A percentile compares a stretch with the other conserved stretches of the same genome.
Conservation (phyloP, 2,888 invertebrate species). For the Noctua fimbriata region DNA sequence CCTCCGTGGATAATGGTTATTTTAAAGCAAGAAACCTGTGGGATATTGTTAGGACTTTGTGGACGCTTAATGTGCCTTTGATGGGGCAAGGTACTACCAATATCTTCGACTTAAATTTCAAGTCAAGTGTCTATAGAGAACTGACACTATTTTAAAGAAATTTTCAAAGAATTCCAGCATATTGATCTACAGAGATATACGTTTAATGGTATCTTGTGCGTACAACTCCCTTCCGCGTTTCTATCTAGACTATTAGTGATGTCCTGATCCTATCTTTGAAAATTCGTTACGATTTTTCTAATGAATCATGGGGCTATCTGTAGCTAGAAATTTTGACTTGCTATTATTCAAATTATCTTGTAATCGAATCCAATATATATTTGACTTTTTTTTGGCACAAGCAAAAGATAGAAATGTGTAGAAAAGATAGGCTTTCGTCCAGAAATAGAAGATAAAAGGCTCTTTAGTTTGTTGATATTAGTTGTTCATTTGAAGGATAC, state of each 20-base stretch:
- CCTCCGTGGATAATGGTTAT: too few relatives aligned
- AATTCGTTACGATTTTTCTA: background rate
- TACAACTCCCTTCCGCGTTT: background rate
- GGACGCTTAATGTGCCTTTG: too few relatives aligned
- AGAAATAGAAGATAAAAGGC: background rate
- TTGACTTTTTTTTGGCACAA: background rate
- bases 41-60: too few relatives aligned
- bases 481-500: background rate
- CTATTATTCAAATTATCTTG: background rate
- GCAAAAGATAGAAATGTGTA: background rate
- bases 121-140: background rate
- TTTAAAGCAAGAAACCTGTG: too few relatives aligned
- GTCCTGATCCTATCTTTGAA: background rate
- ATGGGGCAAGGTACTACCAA: too few relatives aligned
- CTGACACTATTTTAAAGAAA: background rate
- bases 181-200: background rate
- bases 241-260: background rate
- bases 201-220: background rate
- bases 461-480: background rate
- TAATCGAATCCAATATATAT: background rate
- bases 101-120: background rate
- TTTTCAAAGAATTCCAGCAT: background rate
- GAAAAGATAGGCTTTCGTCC: background rate
- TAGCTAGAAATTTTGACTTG: background rate
- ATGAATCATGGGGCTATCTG: background rate